Conservation (phyloP, 2,888 invertebrate genomes). For the Syrista parreyssii region DNA sequence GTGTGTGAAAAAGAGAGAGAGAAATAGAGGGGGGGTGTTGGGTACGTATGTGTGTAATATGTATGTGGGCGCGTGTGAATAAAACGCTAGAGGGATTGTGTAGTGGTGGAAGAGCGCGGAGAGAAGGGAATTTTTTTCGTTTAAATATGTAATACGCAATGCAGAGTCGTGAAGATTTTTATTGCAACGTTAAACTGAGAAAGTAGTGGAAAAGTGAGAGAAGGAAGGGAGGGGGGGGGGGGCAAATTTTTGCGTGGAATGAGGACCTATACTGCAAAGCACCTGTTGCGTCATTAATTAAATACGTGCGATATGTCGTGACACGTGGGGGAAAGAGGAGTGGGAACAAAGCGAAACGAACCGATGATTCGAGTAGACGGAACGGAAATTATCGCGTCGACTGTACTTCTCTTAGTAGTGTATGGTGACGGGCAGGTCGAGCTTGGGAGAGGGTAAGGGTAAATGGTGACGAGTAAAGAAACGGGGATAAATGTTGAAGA, state of each 20-base stretch:
- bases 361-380: background rate
- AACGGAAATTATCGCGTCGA: background rate
- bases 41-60: background rate
- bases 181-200: slow-evolving; percentile 28
- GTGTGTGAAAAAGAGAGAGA: no score
- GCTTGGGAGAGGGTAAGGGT: background rate
- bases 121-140: background rate
- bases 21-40: background rate
- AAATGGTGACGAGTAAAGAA: background rate
- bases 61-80: background rate
- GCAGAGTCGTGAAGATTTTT: slow-evolving; percentile 25
- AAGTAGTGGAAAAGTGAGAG: background rate
- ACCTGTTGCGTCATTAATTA: background rate
- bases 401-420: background rate
- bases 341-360: background rate
- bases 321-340: background rate
- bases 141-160: slow-evolving; percentile 24
- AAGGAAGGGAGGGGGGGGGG: background rate
- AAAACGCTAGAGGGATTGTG: background rate
- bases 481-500: slow-evolving; percentile 9
- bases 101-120: background rate
- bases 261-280: background rate
- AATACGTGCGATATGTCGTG: background rate
- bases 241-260: background rate
- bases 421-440: background rate